Evolutionary conservation across 2,888 invertebrate genomes (phyloP).

Genomic region (Habroteleia sp.): DNA sequence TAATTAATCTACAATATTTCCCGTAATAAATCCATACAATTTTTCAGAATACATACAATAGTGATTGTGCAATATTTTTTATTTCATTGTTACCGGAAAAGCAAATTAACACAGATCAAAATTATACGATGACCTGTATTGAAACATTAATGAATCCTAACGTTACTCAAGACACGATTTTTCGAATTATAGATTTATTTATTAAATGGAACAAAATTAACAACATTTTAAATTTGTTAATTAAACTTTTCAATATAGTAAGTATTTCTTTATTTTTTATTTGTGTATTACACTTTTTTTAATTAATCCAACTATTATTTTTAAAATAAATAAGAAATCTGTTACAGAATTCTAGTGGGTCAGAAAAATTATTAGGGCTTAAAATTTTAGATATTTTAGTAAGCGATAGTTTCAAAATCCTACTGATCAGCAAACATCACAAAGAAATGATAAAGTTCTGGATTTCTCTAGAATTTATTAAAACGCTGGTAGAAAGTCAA

Average conservation of each 20-base stretch:
- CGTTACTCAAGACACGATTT: constrained; percentile 45
- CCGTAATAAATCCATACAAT: no score
- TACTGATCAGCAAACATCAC: no score
- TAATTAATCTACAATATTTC: not conserved
- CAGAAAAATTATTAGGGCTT: constrained; percentile 11
- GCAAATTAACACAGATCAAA: constrained; percentile 23
- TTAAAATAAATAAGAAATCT: no score
- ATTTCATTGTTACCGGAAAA: constrained; percentile 63
- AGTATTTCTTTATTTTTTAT: no score
- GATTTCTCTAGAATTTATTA: no score
- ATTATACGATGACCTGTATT: constrained; percentile 31
- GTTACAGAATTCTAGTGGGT: constrained; percentile 10
- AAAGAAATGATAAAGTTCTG: no score
- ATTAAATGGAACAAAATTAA: constrained; percentile 66
- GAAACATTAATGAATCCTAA: constrained; percentile 48
- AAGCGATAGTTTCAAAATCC: not conserved
- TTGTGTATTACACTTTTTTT: not conserved
- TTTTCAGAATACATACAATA: constrained; percentile 58
- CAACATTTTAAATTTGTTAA: constrained; percentile 39
- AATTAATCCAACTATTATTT: not conserved
- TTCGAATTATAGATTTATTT: constrained; percentile 60
- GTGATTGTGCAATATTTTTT: constrained; percentile 64
- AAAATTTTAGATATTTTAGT: constrained; percentile 6
- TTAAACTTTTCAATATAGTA: constrained; percentile 20
- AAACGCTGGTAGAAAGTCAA: no score